A percentile compares a stretch with the other conserved stretches of the same genome.
phyloP scores from a whole-genome alignment of 2,797 vertebrate species.

The Gobionotothen gibberifrons region DNA sequence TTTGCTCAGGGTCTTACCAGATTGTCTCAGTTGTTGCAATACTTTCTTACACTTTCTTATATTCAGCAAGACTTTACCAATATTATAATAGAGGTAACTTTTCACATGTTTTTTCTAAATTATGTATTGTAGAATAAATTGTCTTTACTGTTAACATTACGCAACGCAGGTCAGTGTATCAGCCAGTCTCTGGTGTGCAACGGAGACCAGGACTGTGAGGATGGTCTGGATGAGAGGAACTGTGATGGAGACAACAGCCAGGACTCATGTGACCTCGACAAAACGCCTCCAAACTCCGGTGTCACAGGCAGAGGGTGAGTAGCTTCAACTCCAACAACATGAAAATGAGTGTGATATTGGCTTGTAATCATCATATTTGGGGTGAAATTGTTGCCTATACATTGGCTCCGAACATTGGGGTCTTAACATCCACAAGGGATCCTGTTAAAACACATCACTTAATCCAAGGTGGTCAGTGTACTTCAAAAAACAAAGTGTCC shows the following conservation, averaged over 20 bases:
- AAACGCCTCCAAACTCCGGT: slow-evolving; percentile 90
- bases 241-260: slow-evolving; percentile 78
- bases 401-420: no score
- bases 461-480: no score
- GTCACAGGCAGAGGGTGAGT: slow-evolving; percentile 91
- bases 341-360: not conserved
- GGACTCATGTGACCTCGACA: slow-evolving; percentile 83
- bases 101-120: not conserved
- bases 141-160: slow-evolving; percentile 3
- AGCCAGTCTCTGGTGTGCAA: slow-evolving; percentile 91
- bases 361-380: no score
- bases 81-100: no score
- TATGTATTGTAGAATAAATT: not conserved
- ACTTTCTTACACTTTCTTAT: not conserved
- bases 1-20: not conserved
- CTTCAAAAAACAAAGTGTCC: no score
- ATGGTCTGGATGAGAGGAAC: slow-evolving; percentile 89
- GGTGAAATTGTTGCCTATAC: no score
- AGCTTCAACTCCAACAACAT: no score
- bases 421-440: no score
- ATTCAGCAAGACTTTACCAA: not conserved
- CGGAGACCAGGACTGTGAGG: slow-evolving; percentile 95
- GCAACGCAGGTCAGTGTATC: slow-evolving; percentile 90
- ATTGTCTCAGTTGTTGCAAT: not conserved
- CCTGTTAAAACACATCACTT: no score